Base-by-base conservation (phyloP, 2,888 invertebrate species). In the Ptychoptera albimana region DNA sequence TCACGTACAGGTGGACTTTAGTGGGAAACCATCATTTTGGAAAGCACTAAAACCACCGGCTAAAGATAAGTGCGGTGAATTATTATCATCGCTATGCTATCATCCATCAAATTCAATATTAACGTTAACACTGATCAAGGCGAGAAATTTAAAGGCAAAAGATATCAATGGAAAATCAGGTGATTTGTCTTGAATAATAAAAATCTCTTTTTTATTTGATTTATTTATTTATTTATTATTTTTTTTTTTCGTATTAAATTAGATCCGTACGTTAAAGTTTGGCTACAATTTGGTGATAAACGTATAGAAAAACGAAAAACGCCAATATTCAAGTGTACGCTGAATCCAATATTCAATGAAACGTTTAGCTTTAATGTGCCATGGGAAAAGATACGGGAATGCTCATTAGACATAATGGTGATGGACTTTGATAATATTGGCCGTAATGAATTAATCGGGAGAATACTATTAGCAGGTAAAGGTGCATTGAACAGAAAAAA, bases 251-350 rank as follows among this genome's bases (percentile, higher is more conserved):
- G n/a, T n/a, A n/a, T n/a, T n/a, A n/a, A 71, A 72, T 39, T 73
- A 94, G 94, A 94, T 80, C 94, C 94, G 0, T 94, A 94, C 68
- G 93, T 93, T n/a, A 94, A 94, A 66, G 87, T 94, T 11, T 94
- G 93, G 93, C 77, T 94, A 39, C 89, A 91, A 57, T 91, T 92
- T 58, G 92, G 91, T 34, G 91, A 91, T 61, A 91, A 92, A 57
- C 79, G 88, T 54, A 84, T 93, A 55, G 93, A 94, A 68, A 94
- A 94, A 60, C 82, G 88, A 66, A 93, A 93, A 74, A 94, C 93
- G 44, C 88, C 89, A 49, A 85, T 91, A 60, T 89, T 87, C 66
- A 89, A 87, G 59, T 89, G 89, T 68, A 92, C 89, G 43, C 72
- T 94, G 55, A 92, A 94, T 69, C 94, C 94, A 0, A 83, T 92